Evolutionary conservation across 2,113 vertebrate species (phyloP).

Genomic region (Illadopsis cleaveri): DNA sequence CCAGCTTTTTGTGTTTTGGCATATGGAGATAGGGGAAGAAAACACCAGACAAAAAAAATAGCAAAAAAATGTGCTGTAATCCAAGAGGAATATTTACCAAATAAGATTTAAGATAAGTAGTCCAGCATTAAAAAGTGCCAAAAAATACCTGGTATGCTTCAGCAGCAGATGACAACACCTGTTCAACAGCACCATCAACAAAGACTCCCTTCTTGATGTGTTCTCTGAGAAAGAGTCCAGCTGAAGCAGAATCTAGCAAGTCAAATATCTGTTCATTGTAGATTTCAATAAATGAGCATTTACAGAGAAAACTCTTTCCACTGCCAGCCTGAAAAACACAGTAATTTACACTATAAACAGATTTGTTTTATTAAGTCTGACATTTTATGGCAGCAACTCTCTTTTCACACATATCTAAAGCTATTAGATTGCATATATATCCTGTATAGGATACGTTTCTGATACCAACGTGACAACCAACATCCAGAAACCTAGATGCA

Average conservation of each 20-base stretch:
- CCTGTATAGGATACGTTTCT: neutral
- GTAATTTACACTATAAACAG: neutral
- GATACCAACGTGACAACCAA: neutral
- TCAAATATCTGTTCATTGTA: constrained; percentile 98
- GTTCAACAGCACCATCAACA: constrained; percentile 92
- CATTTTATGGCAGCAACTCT: neutral
- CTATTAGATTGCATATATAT: neutral
- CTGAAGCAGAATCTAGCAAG: constrained; percentile 90
- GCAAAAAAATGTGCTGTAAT: neutral
- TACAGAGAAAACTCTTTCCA: constrained; percentile 93
- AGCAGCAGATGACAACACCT: constrained; percentile 88
- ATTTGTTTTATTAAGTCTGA: neutral
- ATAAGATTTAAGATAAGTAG: neutral
- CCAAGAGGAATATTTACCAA: neutral
- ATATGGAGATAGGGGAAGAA: neutral
- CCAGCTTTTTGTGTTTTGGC: neutral
- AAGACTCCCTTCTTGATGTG: constrained; percentile 97
- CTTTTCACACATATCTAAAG: neutral
- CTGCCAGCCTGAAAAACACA: constrained; percentile 77
- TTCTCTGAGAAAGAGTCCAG: constrained; percentile 91
- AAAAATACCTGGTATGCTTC: constrained; percentile 91
- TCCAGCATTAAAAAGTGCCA: neutral
- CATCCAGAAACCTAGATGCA: neutral
- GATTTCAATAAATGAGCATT: constrained; percentile 97
- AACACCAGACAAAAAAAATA: neutral